Conservation (phyloP, 2,797 vertebrate species). For the Argyrosomus regius region DNA sequence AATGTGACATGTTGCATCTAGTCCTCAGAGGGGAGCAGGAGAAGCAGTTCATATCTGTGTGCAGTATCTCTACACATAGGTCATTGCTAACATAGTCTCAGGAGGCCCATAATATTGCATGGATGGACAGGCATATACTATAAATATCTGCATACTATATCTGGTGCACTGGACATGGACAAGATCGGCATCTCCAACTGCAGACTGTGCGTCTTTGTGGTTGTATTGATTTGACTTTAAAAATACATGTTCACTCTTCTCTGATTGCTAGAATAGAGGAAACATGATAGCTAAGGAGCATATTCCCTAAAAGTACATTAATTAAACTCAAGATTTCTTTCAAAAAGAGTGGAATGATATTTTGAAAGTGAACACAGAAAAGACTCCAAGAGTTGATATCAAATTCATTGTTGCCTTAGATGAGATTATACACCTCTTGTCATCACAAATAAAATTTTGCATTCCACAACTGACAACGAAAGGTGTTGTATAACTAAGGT, state of each 20-base stretch:
- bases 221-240: slow-evolving; percentile 63
- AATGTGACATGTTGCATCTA: slow-evolving; percentile 76
- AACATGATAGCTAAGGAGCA: slow-evolving; percentile 37
- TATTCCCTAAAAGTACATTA: neutral
- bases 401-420: slow-evolving; percentile 31
- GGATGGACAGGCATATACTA: slow-evolving; percentile 52
- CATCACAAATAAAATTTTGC: slow-evolving; percentile 15
- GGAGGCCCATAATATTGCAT: slow-evolving; percentile 52
- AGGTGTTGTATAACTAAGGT: slow-evolving; percentile 12
- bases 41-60: slow-evolving; percentile 51
- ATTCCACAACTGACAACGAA: slow-evolving; percentile 36
- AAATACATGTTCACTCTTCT: slow-evolving; percentile 54
- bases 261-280: slow-evolving; percentile 17
- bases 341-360: neutral
- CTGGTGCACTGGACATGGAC: slow-evolving; percentile 17
- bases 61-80: slow-evolving; percentile 47
- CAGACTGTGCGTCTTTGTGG: slow-evolving; percentile 55
- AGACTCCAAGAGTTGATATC: neutral
- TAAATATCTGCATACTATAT: slow-evolving; percentile 62
- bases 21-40: slow-evolving; percentile 39
- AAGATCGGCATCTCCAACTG: slow-evolving; percentile 21
- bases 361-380: slow-evolving; percentile 11
- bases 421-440: slow-evolving; percentile 12
- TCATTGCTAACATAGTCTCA: slow-evolving; percentile 57
- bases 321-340: slow-evolving; percentile 14